A percentile compares a stretch with the other conserved stretches of the same genome.
Evolutionary conservation across 1,140 invertebrate species (phyloP).

Genomic region (Magallana angulata): DNA sequence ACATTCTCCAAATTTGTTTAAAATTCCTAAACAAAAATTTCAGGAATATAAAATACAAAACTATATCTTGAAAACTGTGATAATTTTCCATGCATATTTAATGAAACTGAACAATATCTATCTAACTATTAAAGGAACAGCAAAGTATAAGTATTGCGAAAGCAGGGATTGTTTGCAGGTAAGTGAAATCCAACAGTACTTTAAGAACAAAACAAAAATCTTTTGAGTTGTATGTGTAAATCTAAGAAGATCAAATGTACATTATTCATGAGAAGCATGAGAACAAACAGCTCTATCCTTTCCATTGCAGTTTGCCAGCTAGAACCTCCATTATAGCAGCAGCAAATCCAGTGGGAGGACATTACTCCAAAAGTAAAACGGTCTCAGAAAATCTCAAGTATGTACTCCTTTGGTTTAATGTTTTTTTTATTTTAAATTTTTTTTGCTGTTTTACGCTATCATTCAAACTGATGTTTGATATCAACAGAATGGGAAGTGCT

Average conservation of each 20-base stretch:
- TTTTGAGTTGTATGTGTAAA: no score
- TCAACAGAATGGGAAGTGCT: constrained; percentile 85
- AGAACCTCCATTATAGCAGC: constrained; percentile 93
- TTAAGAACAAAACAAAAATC: not conserved
- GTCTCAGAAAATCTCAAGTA: constrained; percentile 92
- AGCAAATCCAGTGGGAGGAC: constrained; percentile 93
- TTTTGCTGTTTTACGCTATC: no score
- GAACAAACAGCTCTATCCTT: not conserved
- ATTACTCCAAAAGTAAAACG: constrained; percentile 92
- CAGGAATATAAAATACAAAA: no score
- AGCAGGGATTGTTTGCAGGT: constrained; percentile 82
- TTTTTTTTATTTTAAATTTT: not conserved
- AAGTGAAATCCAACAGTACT: constrained; percentile 12
- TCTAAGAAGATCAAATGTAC: no score
- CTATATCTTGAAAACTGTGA: no score
- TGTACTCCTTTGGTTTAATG: constrained; percentile 31
- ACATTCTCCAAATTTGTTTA: no score
- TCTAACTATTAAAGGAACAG: constrained; percentile 84
- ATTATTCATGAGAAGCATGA: not conserved
- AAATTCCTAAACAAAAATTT: no score
- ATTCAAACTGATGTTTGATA: not conserved
- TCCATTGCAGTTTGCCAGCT: constrained; percentile 86
- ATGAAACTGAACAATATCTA: no score
- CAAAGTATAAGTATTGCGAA: constrained; percentile 94
- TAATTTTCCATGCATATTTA: no score